These are phyloP conservation scores for Polia nebulosa DNA, from an alignment of 2,888 invertebrate species.

Conservation along the genomic window DNA sequence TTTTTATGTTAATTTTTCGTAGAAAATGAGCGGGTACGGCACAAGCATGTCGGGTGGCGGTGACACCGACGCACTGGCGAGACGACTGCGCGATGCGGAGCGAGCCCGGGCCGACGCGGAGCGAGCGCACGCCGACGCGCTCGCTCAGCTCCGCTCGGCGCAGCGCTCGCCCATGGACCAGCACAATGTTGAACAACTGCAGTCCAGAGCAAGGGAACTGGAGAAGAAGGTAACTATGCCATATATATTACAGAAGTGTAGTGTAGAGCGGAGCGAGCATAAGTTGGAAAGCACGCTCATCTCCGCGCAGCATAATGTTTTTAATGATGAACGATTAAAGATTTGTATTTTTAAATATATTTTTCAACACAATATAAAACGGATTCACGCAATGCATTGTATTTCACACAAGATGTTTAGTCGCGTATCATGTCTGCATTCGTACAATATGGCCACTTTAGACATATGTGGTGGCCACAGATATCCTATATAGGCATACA, in stretches of 20 bases:
- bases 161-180: constrained; percentile 86
- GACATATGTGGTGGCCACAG: not conserved
- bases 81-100: constrained; percentile 95
- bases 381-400: not conserved
- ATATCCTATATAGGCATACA: not conserved
- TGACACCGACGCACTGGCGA: constrained; percentile 90
- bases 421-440: not conserved
- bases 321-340: not conserved
- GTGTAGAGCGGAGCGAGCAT: not conserved
- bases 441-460: not conserved
- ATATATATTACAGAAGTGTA: not conserved
- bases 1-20: constrained; percentile 7
- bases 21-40: constrained; percentile 88
- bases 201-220: constrained; percentile 96
- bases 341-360: no score
- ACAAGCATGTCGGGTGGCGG: constrained; percentile 75
- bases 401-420: not conserved
- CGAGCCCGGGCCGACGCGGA: constrained; percentile 94
- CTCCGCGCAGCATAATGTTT: not conserved
- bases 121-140: constrained; percentile 94
- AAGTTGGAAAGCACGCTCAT: not conserved
- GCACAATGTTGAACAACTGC: constrained; percentile 93
- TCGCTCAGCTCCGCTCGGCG: constrained; percentile 92
- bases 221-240: constrained; percentile 95
- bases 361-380: not conserved